Percentiles rank a stretch among this genome's conserved stretches.
Conservation (phyloP, 2,113 vertebrate genomes). For the Etheostoma spectabile region DNA sequence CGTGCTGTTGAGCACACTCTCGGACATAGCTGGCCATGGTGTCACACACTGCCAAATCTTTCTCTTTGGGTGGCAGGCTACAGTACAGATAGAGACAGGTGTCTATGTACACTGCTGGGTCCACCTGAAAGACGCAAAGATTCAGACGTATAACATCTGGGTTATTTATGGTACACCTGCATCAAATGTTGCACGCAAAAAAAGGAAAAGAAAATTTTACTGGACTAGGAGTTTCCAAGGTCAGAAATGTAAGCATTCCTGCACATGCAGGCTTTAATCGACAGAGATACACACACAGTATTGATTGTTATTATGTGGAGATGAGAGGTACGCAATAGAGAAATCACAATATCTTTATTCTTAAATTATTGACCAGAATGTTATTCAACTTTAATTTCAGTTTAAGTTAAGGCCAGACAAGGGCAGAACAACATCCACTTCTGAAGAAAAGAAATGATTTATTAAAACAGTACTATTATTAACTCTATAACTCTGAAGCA, state of each 20-base stretch:
- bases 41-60: constrained; percentile 77
- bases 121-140: constrained; percentile 79
- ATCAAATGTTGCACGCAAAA: background rate
- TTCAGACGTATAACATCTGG: background rate
- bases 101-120: constrained; percentile 84
- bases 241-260: background rate
- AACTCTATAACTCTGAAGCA: too few relatives aligned
- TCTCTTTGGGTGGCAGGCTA: constrained; percentile 34
- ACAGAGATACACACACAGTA: background rate
- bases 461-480: too few relatives aligned
- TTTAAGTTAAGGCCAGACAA: background rate
- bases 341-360: background rate
- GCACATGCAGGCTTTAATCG: too few relatives aligned
- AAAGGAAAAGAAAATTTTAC: background rate
- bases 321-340: background rate
- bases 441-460: too few relatives aligned
- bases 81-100: constrained; percentile 89
- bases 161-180: background rate
- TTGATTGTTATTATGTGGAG: background rate
- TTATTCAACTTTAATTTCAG: background rate
- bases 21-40: constrained; percentile 88
- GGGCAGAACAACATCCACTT: too few relatives aligned
- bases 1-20: constrained; percentile 85
- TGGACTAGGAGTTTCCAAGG: background rate
- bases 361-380: constrained; percentile 13